Percentiles rank a stretch among this genome's conserved stretches.
Evolutionary conservation across 2,113 vertebrate species (phyloP).

Genomic region (Bathybates hornii): DNA sequence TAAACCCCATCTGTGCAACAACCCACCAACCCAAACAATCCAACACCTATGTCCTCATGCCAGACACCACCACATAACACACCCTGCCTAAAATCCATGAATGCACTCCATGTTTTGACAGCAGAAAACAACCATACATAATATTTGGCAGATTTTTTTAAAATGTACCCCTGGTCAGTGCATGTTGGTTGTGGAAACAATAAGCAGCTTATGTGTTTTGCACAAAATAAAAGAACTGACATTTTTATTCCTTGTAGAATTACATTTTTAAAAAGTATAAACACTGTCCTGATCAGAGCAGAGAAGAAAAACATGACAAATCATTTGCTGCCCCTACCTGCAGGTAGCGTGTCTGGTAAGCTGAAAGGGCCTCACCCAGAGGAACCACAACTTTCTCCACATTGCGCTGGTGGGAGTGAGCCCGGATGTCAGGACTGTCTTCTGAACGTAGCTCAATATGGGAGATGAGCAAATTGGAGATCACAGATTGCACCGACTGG

Average conservation of each 20-base stretch:
- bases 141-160: background rate
- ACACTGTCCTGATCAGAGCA: background rate
- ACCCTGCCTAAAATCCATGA: background rate
- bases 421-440: constrained; percentile 86
- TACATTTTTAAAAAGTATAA: background rate
- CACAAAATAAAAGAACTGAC: background rate
- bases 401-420: constrained; percentile 83
- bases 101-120: background rate
- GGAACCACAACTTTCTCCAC: constrained; percentile 90
- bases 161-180: background rate
- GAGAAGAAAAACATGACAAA: background rate
- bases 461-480: constrained; percentile 89
- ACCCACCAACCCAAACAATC: background rate
- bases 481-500: constrained; percentile 93
- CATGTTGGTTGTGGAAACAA: background rate
- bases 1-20: background rate
- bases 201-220: background rate
- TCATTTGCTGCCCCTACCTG: constrained; percentile 66
- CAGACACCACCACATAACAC: background rate
- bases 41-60: background rate
- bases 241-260: background rate
- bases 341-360: constrained; percentile 79
- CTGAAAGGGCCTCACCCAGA: constrained; percentile 76
- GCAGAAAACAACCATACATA: background rate
- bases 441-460: constrained; percentile 89